Evolutionary conservation across 2,888 invertebrate species (phyloP), one percentile per base, ranked within the genome.

Genomic region (Helleia helle): DNA sequence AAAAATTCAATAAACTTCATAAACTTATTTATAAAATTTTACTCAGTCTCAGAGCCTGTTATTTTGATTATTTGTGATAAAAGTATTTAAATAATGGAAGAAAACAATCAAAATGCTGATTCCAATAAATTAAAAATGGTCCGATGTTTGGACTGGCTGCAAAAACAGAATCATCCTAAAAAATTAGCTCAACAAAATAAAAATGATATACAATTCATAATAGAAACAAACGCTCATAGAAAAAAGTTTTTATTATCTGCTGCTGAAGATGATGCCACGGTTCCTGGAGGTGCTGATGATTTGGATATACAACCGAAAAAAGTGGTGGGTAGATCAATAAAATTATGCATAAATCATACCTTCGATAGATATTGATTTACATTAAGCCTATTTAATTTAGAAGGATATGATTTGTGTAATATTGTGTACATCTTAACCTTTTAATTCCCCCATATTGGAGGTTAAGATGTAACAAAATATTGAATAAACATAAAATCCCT

Each of bases 161-260:
- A 75, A 44, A 68, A 70, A 47, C 84, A 84, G 47, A 76, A 79
- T 42, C 69, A 63, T 42, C 60, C 71, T 1, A 71, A 71, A 41
- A 74, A 72, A 43, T 53, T 68, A 25, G 62, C 71, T 0, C 54
- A 61, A 39, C 71, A 69, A 40, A 79, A 77, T 49, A 67, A 73
- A 47, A 76, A 80, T 48, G 79, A 83, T 52, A 75, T 79, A 46
- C 71, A 80, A 50, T 81, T 77, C 52, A 76, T 75, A 27, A 72
- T 75, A 17, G 70, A 75, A 51, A 73, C 69, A 6, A 76, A 79
- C 42, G 71, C 74, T 1, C 71, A 70, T 31, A 59, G 77, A 15
- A 74, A 75, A 47, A 76, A 73, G 34, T 75, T 76, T 49, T 51
- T 74, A 30, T 30, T 74, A 11, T 60, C 73, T 0, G 65, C 63